Percentiles rank a stretch among this genome's conserved stretches.
Conservation (phyloP, 2,888 invertebrate genomes). For the Diaperis boleti region DNA sequence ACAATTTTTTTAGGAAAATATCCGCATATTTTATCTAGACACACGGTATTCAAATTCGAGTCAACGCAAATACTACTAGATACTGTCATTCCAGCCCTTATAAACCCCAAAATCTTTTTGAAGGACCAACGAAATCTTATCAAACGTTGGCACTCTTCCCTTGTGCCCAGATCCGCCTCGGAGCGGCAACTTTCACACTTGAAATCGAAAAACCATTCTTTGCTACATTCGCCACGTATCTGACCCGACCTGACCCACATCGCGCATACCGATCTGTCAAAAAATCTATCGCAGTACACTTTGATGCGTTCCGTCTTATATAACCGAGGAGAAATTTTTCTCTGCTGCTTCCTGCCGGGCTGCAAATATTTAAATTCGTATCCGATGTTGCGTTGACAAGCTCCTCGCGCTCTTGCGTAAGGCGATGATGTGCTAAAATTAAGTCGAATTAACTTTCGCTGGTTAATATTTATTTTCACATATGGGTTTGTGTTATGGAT, state of each 20-base stretch:
- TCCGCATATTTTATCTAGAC: too few species aligned
- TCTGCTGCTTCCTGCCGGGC: too few species aligned
- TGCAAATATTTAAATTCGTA: too few species aligned
- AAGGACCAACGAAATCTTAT: too few species aligned
- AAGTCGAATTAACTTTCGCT: conserved; percentile 24
- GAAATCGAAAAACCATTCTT: conserved; percentile 44
- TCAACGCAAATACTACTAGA: too few species aligned
- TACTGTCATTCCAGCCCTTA: too few species aligned
- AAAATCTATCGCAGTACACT: conserved; percentile 27
- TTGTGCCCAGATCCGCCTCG: background rate
- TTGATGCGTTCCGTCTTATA: conserved; percentile 18
- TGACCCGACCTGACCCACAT: conserved; percentile 43
- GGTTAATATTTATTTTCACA: conserved; percentile 15
- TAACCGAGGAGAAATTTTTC: background rate
- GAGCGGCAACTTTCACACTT: conserved; percentile 38
- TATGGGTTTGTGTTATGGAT: too few species aligned
- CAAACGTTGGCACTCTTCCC: too few species aligned
- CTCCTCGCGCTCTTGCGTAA: conserved; percentile 6
- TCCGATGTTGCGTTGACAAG: too few species aligned
- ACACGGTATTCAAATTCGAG: too few species aligned
- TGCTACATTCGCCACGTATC: conserved; percentile 37
- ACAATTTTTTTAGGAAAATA: too few species aligned
- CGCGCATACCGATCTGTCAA: conserved; percentile 36
- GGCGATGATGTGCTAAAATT: conserved; percentile 20
- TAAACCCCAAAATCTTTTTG: too few species aligned